These are phyloP conservation scores for Talpa occidentalis DNA, from an alignment of 2,113 vertebrate species.

Conservation along the genomic window DNA sequence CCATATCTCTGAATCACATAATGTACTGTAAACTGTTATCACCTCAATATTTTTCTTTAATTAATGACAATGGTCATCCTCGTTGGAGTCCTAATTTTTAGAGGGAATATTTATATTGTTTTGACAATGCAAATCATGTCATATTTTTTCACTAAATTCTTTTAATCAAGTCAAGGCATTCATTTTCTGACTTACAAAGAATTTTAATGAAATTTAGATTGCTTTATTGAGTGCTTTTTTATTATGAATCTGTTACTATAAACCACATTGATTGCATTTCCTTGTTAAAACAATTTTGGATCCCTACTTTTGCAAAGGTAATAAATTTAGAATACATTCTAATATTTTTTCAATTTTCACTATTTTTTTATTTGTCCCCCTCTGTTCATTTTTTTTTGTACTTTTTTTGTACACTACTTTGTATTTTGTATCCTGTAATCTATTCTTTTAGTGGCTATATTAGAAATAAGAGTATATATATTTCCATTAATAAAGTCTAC, in stretches of 20 bases:
- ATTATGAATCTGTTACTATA: neutral
- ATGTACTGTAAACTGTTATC: too few relatives aligned
- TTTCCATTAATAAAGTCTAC: neutral
- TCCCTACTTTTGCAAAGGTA: neutral
- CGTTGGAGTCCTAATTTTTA: neutral
- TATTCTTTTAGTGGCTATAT: neutral
- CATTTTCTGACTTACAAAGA: neutral
- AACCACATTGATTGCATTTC: neutral
- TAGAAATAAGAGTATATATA: neutral
- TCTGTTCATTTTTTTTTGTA: neutral
- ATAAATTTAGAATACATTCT: neutral
- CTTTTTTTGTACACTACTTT: neutral
- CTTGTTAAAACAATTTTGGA: neutral
- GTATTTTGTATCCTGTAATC: neutral
- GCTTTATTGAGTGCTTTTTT: neutral
- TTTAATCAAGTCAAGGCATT: neutral
- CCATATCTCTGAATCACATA: too few relatives aligned
- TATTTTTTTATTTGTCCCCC: neutral
- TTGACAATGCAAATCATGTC: neutral
- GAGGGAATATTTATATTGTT: neutral
- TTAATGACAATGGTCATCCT: neutral
- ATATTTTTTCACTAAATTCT: neutral
- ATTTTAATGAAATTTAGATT: neutral
- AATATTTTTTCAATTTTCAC: neutral
- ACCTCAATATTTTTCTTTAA: neutral